These are phyloP conservation scores for Oceanodroma tethys DNA, from an alignment of 2,113 vertebrate species.

Conservation along the genomic window DNA sequence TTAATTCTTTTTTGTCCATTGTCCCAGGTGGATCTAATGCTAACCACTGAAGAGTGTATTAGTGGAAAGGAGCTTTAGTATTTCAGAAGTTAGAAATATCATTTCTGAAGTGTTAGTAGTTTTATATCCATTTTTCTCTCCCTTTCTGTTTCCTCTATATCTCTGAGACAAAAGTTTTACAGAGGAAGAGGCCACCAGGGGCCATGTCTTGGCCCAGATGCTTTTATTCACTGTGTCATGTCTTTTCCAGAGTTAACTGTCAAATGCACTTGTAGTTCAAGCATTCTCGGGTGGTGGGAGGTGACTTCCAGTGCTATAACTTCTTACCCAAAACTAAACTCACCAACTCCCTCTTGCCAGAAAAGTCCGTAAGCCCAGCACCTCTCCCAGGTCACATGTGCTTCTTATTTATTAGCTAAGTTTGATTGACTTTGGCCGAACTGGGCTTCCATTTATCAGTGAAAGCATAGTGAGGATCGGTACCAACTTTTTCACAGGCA, in stretches of 20 bases:
- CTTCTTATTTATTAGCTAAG: neutral
- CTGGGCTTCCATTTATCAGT: neutral
- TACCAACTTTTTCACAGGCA: fast-evolving
- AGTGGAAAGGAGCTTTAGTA: conserved; percentile 30
- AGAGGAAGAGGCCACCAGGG: conserved; percentile 43
- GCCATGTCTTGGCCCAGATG: conserved; percentile 35
- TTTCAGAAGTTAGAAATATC: conserved; percentile 54
- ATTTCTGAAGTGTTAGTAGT: conserved; percentile 50
- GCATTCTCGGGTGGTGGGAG: neutral
- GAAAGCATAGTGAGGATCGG: fast-evolving
- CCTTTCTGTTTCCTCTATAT: conserved; percentile 24
- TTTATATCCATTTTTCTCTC: conserved; percentile 53
- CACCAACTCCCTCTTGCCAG: neutral
- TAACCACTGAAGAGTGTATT: conserved; percentile 41
- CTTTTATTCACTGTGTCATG: conserved; percentile 33
- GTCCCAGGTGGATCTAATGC: conserved; percentile 36
- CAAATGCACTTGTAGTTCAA: conserved; percentile 3
- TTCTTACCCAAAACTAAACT: neutral
- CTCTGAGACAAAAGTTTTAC: neutral
- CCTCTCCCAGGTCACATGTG: neutral
- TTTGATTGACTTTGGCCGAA: neutral
- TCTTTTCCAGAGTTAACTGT: conserved; percentile 37
- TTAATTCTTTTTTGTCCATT: conserved; percentile 50
- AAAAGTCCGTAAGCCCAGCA: neutral
- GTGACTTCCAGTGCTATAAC: neutral